These are phyloP conservation scores for Vulpes lagopus DNA, from an alignment of 2,113 vertebrate species.

Conservation along the genomic window DNA sequence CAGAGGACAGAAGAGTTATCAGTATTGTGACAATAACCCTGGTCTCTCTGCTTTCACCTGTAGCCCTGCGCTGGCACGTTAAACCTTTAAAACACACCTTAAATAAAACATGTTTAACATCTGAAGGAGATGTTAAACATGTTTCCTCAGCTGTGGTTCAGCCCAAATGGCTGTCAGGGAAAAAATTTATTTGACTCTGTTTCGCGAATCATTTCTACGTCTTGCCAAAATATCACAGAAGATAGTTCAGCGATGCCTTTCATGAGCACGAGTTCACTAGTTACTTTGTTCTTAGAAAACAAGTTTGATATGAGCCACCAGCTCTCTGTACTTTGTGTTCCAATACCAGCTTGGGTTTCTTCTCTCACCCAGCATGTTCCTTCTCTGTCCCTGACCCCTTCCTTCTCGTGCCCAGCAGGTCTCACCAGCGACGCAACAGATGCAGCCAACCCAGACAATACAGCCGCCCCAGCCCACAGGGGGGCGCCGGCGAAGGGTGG, in stretches of 20 bases:
- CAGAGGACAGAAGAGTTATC: not conserved
- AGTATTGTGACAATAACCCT: not conserved
- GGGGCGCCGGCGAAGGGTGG: slow-evolving; percentile 95
- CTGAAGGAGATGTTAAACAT: not conserved
- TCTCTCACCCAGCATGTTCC: not conserved
- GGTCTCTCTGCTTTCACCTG: not conserved
- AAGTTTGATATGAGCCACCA: not conserved
- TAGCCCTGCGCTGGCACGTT: not conserved
- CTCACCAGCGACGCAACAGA: slow-evolving; percentile 97
- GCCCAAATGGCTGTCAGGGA: not conserved
- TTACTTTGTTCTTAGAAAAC: slow-evolving; percentile 33
- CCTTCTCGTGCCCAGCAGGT: slow-evolving; percentile 87
- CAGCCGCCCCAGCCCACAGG: slow-evolving; percentile 95
- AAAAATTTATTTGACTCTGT: not conserved
- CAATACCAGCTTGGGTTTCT: not conserved
- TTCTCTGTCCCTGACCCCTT: not conserved
- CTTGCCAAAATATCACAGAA: not conserved
- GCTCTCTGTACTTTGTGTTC: not conserved
- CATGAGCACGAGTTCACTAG: not conserved
- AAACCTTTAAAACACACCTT: slow-evolving; percentile 48
- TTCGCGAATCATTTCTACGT: not conserved
- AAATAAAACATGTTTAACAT: slow-evolving; percentile 72
- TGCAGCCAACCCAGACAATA: slow-evolving; percentile 97
- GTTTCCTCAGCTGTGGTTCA: not conserved
- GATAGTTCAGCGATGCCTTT: not conserved